Base-by-base conservation (phyloP, 2,888 invertebrate genomes). In the Pheosia gnoma region DNA sequence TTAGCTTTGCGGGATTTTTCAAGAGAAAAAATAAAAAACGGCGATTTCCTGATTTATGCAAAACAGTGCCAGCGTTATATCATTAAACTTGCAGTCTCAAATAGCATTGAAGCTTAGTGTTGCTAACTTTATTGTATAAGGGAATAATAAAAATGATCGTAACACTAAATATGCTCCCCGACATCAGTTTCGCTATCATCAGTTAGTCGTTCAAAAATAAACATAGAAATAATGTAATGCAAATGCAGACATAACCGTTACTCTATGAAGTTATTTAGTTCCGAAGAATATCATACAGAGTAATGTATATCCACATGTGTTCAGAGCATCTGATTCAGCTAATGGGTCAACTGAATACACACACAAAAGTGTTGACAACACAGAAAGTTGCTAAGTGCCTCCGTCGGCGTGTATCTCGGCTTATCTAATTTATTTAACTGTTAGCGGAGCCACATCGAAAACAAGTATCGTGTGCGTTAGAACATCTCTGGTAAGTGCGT, bases 371-470 rank as follows among this genome's bases (percentile, higher is more conserved):
- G 88, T 86, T 84, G 87, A 88, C 86, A 79, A 77, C 77, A 80
- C 79, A 80, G 80, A 88, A 89, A 90, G 83, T 89, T 84, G 77
- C 80, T 85, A 87, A 88, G 87, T 87, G 86, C 82, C 77, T 78
- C 70, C 77, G 83, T 86, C 82, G 81, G 85, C 84, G 71, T 79
- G 81, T 82, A 82, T 83, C 79, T 80, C 78, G 82, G 77, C 85
- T 89, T 89, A 88, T 90, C 89, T 89, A 87, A 88, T 89, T 88
- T 89, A 89, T 87, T 87, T 88, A 86, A 87, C 87, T 85, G 86
- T 87, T 85, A 84, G 82, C 74, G 75, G 76, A 74, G 77, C 68
- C 78, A 75, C 80, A 80, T 81, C 82, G 84, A 85, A 88, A 89
- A 89, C 86, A 89, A 88, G 78, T 79, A 78, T 67, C 70, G 63